Evolutionary conservation across 2,797 vertebrate species (phyloP).

Genomic region (Acrossocheilus wenchowensis): DNA sequence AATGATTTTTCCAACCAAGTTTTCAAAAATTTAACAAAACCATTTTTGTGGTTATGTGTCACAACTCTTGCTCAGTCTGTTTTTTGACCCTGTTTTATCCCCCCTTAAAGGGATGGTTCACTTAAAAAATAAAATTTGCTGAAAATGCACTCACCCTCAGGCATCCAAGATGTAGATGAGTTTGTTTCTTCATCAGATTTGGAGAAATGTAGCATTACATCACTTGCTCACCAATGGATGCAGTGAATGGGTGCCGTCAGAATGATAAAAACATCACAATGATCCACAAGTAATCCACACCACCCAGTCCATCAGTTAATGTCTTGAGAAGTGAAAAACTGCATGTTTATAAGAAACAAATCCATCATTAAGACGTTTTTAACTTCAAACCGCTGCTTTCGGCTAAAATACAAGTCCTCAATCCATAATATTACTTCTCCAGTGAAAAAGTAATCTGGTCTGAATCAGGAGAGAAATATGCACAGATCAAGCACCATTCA

Average conservation of each 20-base stretch:
- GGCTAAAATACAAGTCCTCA: neutral
- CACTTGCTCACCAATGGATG: no score
- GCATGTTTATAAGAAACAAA: neutral
- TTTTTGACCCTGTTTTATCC: slow-evolving; percentile 6
- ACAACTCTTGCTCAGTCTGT: neutral
- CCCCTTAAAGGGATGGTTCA: neutral
- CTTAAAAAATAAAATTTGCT: neutral
- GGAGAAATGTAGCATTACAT: neutral
- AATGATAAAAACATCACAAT: neutral
- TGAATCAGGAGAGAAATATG: neutral
- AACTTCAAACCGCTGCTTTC: no score
- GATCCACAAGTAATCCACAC: no score
- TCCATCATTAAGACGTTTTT: no score
- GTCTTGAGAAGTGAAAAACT: neutral
- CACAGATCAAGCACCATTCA: neutral
- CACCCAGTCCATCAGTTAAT: no score
- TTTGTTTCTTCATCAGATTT: neutral
- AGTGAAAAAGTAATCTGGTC: neutral
- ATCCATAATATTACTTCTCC: neutral
- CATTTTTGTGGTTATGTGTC: neutral
- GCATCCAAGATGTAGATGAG: neutral
- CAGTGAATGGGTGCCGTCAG: no score
- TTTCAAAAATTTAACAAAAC: neutral
- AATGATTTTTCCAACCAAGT: neutral
- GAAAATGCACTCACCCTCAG: neutral